Percentiles rank a stretch among this genome's conserved stretches.
These are phyloP conservation scores for Eudasyphora cyanicolor DNA, from an alignment of 2,888 invertebrate species.

Conservation along the genomic window DNA sequence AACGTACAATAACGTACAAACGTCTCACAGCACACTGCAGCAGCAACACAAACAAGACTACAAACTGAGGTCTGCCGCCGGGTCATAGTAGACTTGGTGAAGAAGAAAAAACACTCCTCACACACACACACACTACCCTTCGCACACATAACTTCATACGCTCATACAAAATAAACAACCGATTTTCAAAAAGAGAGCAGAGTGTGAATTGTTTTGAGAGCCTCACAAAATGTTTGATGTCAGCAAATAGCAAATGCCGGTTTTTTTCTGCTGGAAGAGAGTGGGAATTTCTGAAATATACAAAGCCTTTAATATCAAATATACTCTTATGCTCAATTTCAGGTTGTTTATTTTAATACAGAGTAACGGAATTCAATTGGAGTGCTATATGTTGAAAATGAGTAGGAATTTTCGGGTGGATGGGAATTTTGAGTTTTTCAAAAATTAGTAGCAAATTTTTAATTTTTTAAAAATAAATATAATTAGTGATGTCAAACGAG, in stretches of 20 bases:
- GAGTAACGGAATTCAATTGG: slow-evolving; percentile 10
- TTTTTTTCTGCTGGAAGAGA: background rate
- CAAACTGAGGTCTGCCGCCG: slow-evolving; percentile 23
- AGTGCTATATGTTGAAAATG: background rate
- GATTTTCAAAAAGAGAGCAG: background rate
- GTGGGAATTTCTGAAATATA: no score
- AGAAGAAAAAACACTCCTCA: slow-evolving; percentile 36
- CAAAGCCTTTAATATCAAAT: no score
- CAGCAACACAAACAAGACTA: background rate
- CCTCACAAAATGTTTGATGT: background rate
- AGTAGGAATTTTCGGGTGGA: background rate
- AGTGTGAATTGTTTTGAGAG: background rate
- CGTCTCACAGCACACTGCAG: background rate
- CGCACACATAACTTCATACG: slow-evolving; percentile 13
- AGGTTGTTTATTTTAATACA: background rate
- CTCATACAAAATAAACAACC: no score
- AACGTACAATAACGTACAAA: background rate
- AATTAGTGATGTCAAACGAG: no score
- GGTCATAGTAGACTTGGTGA: slow-evolving; percentile 17
- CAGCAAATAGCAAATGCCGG: background rate
- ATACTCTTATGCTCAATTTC: background rate
- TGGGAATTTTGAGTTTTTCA: background rate
- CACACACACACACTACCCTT: slow-evolving; percentile 10
- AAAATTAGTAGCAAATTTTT: background rate
- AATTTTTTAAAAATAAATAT: no score